A percentile compares a stretch with the other conserved stretches of the same genome.
Evolutionary conservation across 2,113 vertebrate genomes (phyloP).

Genomic region (Hippocampus zosterae): DNA sequence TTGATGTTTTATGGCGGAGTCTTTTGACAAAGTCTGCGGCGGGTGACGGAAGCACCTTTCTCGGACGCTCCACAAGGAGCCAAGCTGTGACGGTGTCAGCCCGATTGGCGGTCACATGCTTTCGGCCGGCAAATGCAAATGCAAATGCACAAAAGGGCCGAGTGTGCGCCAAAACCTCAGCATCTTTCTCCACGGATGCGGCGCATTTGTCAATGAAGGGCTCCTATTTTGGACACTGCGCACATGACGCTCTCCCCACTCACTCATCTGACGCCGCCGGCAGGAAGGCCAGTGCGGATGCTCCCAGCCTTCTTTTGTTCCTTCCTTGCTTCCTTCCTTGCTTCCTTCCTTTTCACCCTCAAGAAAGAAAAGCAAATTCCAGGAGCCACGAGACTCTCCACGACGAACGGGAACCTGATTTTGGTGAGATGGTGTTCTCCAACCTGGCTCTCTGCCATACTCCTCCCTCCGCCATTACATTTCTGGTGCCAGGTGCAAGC

Average conservation of each 20-base stretch:
- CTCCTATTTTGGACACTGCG: not conserved
- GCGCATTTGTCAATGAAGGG: conserved; percentile 3
- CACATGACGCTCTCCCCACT: not conserved
- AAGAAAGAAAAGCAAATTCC: not conserved
- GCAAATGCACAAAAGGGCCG: not conserved
- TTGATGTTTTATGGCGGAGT: too few relatives aligned
- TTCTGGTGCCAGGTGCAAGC: too few relatives aligned
- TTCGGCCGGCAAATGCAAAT: not conserved
- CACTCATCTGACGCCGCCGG: not conserved
- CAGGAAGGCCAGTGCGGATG: not conserved
- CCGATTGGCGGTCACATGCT: not conserved
- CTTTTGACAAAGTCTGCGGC: too few relatives aligned
- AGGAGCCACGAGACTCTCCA: too few relatives aligned
- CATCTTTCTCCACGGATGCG: conserved; percentile 1
- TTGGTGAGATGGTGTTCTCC: too few relatives aligned
- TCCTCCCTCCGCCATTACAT: too few relatives aligned
- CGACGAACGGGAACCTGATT: too few relatives aligned
- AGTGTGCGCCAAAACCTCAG: not conserved
- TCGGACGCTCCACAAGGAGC: too few relatives aligned
- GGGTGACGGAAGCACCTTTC: too few relatives aligned
- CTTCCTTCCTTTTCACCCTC: not conserved
- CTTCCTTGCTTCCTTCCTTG: not conserved
- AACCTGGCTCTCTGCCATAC: too few relatives aligned
- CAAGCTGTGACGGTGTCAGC: too few relatives aligned
- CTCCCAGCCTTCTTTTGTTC: not conserved